phyloP scores from a whole-genome alignment of 2,797 vertebrate genomes.

The Characodon lateralis region DNA sequence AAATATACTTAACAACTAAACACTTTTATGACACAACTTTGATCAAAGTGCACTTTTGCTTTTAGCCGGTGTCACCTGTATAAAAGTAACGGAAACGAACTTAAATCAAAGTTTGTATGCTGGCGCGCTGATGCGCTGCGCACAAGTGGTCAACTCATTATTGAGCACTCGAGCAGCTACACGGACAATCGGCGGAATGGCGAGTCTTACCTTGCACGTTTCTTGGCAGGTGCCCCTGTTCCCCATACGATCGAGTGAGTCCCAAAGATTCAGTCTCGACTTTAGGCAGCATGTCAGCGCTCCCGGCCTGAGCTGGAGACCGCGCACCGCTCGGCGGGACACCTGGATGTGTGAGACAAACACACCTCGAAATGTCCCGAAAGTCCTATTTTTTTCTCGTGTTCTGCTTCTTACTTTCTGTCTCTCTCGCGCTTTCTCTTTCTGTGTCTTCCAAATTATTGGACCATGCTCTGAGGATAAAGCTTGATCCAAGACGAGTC shows the following conservation, averaged over 20 bases:
- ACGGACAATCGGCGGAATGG: not conserved
- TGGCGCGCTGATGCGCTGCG: not conserved
- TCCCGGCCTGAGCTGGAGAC: constrained; percentile 80
- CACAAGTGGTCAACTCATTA: not conserved
- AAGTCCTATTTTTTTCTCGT: constrained; percentile 1
- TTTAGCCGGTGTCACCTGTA: not conserved
- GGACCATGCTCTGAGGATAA: constrained; percentile 27
- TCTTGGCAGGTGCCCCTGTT: constrained; percentile 94
- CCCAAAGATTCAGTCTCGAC: constrained; percentile 94
- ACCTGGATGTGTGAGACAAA: constrained; percentile 81
- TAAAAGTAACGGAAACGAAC: not conserved
- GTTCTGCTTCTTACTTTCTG: constrained; percentile 18
- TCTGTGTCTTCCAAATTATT: constrained; percentile 30
- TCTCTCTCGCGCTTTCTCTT: constrained; percentile 13
- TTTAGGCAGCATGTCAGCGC: constrained; percentile 99
- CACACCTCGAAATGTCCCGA: constrained; percentile 44
- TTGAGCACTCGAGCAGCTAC: not conserved
- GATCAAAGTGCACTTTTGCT: too few species aligned
- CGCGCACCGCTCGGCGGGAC: constrained; percentile 83
- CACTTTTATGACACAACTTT: not conserved
- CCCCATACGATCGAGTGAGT: constrained; percentile 95
- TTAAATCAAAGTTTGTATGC: constrained; percentile 32
- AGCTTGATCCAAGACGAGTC: constrained; percentile 24
- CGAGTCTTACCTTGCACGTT: constrained; percentile 94
- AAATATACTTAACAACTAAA: not conserved